Evolutionary conservation across 2,888 invertebrate species (phyloP).

Genomic region (Leucozona laternaria): DNA sequence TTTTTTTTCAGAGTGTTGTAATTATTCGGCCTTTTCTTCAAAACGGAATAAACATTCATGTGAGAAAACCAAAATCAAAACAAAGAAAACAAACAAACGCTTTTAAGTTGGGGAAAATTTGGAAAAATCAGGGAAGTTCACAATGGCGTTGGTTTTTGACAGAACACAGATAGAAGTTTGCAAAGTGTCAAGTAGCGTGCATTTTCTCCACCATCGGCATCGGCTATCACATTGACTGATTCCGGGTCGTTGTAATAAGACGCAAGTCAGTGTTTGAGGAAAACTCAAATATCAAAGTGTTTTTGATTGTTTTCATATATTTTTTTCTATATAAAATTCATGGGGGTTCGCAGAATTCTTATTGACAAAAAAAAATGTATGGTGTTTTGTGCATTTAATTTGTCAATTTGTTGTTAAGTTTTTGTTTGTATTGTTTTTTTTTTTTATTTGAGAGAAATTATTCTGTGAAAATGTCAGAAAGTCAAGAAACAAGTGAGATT

Average conservation of each 20-base stretch:
- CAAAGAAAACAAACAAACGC: conserved; percentile 36
- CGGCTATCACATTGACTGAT: conserved; percentile 32
- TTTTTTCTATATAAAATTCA: conserved; percentile 20
- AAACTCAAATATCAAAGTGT: conserved; percentile 37
- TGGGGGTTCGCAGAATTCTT: conserved; percentile 43
- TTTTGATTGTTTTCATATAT: conserved; percentile 15
- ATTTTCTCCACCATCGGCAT: conserved; percentile 19
- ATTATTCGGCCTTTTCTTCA: background rate
- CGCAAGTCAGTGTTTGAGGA: conserved; percentile 35
- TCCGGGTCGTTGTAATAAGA: conserved; percentile 32
- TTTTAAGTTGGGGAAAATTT: conserved; percentile 4
- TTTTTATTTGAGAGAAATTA: background rate
- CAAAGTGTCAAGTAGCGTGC: conserved; percentile 59
- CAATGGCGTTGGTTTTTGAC: conserved; percentile 54
- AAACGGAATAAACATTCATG: background rate
- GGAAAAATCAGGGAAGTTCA: conserved; percentile 23
- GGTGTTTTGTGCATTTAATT: conserved; percentile 30
- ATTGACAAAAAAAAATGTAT: conserved; percentile 57
- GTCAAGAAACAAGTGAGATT: conserved; percentile 42
- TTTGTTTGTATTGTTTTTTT: conserved; percentile 19
- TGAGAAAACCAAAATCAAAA: conserved; percentile 53
- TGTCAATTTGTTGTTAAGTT: conserved; percentile 32
- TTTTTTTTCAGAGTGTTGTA: background rate
- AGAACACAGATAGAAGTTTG: conserved; percentile 41
- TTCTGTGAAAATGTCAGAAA: conserved; percentile 58